phyloP scores from a whole-genome alignment of 2,888 invertebrate species.

The Cordilura impudica region DNA sequence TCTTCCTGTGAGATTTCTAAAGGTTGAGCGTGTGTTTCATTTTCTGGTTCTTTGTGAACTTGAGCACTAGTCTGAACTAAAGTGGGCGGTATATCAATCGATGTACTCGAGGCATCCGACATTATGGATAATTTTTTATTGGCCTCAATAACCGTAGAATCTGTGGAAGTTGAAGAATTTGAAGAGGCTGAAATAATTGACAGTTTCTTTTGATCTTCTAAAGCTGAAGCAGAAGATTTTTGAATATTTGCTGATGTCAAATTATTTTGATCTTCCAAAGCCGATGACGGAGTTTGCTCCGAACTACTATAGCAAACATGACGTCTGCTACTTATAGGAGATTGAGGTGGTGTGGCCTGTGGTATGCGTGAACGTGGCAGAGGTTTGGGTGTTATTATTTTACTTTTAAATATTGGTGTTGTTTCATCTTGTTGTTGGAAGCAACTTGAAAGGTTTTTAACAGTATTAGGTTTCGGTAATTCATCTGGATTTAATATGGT shows the following conservation, averaged over 20 bases:
- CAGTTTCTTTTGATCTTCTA: conserved; percentile 38
- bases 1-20: background rate
- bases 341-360: conserved; percentile 69
- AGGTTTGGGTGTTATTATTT: conserved; percentile 64
- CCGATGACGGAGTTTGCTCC: background rate
- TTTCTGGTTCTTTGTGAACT: conserved; percentile 53
- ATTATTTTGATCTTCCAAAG: too few species aligned
- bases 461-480: conserved; percentile 73
- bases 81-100: conserved; percentile 7
- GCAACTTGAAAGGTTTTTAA: conserved; percentile 71
- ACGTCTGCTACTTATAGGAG: conserved; percentile 64
- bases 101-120: conserved; percentile 56
- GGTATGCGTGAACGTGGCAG: conserved; percentile 71
- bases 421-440: conserved; percentile 63
- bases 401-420: background rate
- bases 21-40: background rate
- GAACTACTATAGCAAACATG: conserved; percentile 6
- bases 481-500: conserved; percentile 72
- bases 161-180: background rate
- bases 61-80: conserved; percentile 56
- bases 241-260: background rate
- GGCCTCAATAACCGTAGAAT: conserved; percentile 30
- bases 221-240: background rate
- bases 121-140: conserved; percentile 56
- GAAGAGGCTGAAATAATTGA: conserved; percentile 32